A percentile compares a stretch with the other conserved stretches of the same genome.
Evolutionary conservation across 2,113 vertebrate species (phyloP).

Genomic region (Charina bottae): DNA sequence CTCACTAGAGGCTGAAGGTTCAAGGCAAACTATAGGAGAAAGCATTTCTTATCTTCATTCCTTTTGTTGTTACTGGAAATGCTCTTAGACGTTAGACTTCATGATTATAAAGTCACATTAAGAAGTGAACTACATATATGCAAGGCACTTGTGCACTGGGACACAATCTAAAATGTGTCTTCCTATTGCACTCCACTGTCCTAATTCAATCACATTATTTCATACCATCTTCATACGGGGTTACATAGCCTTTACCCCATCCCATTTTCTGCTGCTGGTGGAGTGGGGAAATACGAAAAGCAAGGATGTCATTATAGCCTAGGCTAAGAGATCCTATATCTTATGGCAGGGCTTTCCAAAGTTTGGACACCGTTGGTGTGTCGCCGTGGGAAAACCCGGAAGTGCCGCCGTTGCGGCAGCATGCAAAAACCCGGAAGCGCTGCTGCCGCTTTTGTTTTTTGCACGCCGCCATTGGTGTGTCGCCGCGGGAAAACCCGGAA

Average conservation of each 20-base stretch:
- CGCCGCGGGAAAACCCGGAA: too few species aligned
- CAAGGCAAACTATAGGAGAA: background rate
- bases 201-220: background rate
- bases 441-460: too few species aligned
- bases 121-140: background rate
- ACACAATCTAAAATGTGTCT: background rate
- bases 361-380: too few species aligned
- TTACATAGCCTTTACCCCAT: background rate
- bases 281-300: too few species aligned
- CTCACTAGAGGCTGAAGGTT: background rate
- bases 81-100: background rate
- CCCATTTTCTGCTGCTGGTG: too few species aligned
- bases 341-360: too few species aligned
- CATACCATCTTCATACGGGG: background rate
- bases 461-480: too few species aligned
- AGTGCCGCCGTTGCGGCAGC: too few species aligned
- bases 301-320: too few species aligned
- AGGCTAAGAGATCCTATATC: too few species aligned
- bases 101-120: background rate
- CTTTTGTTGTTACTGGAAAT: background rate
- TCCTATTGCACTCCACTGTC: background rate
- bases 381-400: too few species aligned
- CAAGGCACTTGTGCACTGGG: background rate
- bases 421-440: too few species aligned
- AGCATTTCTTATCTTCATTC: background rate